Evolutionary conservation across 2,888 invertebrate genomes (phyloP).

Genomic region (Onthophagus sagittarius): DNA sequence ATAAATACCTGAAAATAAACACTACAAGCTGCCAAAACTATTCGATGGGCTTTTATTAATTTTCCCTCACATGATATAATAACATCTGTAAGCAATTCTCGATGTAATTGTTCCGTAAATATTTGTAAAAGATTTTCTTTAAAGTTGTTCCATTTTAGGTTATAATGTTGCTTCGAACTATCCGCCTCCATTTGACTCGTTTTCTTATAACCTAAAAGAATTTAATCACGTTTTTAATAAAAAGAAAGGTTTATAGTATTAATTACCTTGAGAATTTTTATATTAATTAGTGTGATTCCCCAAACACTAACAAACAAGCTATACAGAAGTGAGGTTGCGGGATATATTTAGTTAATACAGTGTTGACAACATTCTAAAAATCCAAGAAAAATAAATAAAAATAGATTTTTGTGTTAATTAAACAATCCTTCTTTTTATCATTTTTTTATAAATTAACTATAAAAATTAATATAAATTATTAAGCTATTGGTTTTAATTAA

Average conservation of each 20-base stretch:
- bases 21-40: slow-evolving; percentile 53
- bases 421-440: neutral
- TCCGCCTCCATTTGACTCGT: neutral
- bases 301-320: neutral
- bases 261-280: neutral
- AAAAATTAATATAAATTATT: neutral
- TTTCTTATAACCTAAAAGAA: neutral
- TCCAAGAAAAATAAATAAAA: neutral
- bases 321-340: neutral
- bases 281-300: neutral
- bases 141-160: slow-evolving; percentile 53
- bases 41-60: slow-evolving; percentile 51
- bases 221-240: too few relatives aligned
- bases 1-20: slow-evolving; percentile 48
- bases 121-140: slow-evolving; percentile 50
- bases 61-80: slow-evolving; percentile 51
- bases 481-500: neutral
- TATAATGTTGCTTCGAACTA: slow-evolving; percentile 41
- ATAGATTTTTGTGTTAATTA: neutral
- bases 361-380: neutral
- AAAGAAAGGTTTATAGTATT: too few relatives aligned
- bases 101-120: slow-evolving; percentile 47
- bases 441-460: too few relatives aligned
- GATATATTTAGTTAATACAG: neutral
- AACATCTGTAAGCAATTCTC: slow-evolving; percentile 50